Base-by-base conservation (phyloP, 1,140 invertebrate species). In the Coelopa frigida region DNA sequence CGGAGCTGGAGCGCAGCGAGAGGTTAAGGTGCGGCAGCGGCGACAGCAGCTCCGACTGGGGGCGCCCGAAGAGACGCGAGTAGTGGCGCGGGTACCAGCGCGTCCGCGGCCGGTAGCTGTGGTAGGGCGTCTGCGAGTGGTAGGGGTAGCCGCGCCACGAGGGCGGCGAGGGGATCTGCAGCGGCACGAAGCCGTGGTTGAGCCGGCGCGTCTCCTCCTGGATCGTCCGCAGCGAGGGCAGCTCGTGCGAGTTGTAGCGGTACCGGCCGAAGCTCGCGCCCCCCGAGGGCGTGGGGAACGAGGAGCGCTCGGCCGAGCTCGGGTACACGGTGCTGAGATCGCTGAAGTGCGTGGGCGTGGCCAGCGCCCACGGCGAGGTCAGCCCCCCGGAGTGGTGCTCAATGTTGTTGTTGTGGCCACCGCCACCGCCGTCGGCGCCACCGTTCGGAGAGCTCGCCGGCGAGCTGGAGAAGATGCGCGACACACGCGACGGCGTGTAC, bases 321-420 rank as follows among this genome's bases (percentile, higher is more conserved):
- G 83, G 79, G 57, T 85, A 84, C n/a, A 90, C 87, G 8, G 86
- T 89, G 70, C 87, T 90, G 49, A 91, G 75, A 70, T 90, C 88
- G 59, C 83, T 87, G 56, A 87, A 83, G 68, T 85, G 81, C 48
- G 82, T 70, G 22, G 49, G 44, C 15, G 44, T 50, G 37, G 37
- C 26, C 21, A 81, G 74, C 7, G 81, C 78, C 77, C 82, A 82
- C 1, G 75, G 74, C 2, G 60, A 75, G 48, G 36, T 61, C 47
- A 50, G 44, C 2, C 45, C 22, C 17, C 48, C 48, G 18, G 15
- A 41, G 14, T 42, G 39, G 11, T 40, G 29, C 8, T 46, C 42
- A 17, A 44, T 44, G 15, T 36, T 15, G 17, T 46, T 32, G 1
- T 26, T 21, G 15, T 46, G 44, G 1, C 17, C 20, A 22, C 26